These are phyloP conservation scores for Drosophila bifasciata DNA, from an alignment of 1,140 invertebrate species.

Conservation along the genomic window DNA sequence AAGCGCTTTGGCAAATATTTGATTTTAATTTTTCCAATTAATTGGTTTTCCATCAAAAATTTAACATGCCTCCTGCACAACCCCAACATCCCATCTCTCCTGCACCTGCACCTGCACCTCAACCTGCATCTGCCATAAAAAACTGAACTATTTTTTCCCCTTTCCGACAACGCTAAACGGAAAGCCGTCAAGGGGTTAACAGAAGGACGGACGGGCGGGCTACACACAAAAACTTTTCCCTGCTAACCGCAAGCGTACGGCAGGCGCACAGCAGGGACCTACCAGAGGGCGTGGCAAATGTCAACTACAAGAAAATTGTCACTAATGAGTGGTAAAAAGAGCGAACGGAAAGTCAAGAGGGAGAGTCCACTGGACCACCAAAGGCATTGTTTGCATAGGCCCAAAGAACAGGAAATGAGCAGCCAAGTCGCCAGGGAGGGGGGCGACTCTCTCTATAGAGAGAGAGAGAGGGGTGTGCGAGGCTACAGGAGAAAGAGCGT, in stretches of 20 bases:
- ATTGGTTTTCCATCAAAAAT: conserved; percentile 80
- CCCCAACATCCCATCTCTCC: conserved; percentile 10
- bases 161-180: conserved; percentile 22
- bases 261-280: background rate
- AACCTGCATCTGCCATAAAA: conserved; percentile 28
- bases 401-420: conserved; percentile 44
- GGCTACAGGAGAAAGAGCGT: conserved; percentile 1
- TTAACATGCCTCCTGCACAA: conserved; percentile 40
- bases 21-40: conserved; percentile 82
- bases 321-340: conserved; percentile 82
- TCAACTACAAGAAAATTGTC: conserved; percentile 83
- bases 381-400: conserved; percentile 63
- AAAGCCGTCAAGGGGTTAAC: conserved; percentile 29
- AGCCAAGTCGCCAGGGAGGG: background rate
- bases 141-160: conserved; percentile 18
- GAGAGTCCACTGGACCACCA: conserved; percentile 37
- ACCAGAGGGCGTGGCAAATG: conserved; percentile 61
- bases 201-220: conserved; percentile 1
- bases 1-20: conserved; percentile 81
- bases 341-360: conserved; percentile 38
- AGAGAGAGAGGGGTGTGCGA: conserved; percentile 4
- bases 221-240: conserved; percentile 67
- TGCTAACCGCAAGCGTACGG: conserved; percentile 35
- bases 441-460: conserved; percentile 15
- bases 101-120: conserved; percentile 3